These are phyloP conservation scores for Megalops cyprinoides DNA, from an alignment of 2,797 vertebrate species.

Conservation along the genomic window DNA sequence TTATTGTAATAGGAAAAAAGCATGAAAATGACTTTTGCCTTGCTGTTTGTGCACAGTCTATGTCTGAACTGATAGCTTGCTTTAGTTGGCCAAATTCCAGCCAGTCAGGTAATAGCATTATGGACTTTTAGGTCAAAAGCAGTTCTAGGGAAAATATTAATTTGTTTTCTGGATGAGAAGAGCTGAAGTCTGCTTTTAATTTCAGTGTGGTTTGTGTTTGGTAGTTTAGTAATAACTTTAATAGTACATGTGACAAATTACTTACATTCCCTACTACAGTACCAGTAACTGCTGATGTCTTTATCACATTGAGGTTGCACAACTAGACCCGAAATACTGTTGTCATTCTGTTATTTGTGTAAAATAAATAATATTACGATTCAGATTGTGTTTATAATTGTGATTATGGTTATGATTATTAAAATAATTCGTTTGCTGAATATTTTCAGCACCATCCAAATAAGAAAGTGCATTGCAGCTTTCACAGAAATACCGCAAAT, in stretches of 20 bases:
- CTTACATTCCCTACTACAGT: conserved; percentile 45
- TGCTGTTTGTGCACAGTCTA: conserved; percentile 35
- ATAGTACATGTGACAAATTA: conserved; percentile 52
- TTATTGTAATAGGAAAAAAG: background rate
- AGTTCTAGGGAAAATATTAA: conserved; percentile 60
- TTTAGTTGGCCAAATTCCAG: conserved; percentile 46
- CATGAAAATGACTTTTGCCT: too few relatives aligned
- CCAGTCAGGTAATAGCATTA: conserved; percentile 28
- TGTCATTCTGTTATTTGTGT: background rate
- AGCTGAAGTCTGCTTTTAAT: conserved; percentile 58
- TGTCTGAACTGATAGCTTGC: conserved; percentile 53
- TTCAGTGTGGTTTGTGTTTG: conserved; percentile 57
- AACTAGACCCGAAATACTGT: background rate
- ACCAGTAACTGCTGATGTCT: conserved; percentile 42
- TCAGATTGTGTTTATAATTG: background rate
- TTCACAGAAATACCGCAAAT: conserved; percentile 52
- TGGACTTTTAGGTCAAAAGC: conserved; percentile 57
- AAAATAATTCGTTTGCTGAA: conserved; percentile 44
- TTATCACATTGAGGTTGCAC: background rate
- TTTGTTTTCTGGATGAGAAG: conserved; percentile 59
- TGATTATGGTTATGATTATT: conserved; percentile 39
- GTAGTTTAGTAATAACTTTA: conserved; percentile 50
- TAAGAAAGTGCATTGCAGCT: conserved; percentile 47
- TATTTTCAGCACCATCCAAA: conserved; percentile 32
- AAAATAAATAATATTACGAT: background rate